These are phyloP conservation scores for Callospermophilus lateralis DNA, from an alignment of 2,113 vertebrate species.

Conservation along the genomic window DNA sequence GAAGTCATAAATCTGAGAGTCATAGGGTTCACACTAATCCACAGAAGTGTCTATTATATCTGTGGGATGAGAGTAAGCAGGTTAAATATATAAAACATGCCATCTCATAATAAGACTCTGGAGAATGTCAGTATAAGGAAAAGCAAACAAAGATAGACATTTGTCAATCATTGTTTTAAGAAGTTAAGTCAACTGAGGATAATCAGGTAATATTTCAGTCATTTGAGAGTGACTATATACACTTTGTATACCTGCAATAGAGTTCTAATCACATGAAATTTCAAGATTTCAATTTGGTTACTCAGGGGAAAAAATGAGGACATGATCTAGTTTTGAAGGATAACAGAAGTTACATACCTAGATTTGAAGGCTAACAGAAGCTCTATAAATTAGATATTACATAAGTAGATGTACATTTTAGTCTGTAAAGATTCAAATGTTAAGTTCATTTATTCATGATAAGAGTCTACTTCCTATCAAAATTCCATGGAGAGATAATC, in stretches of 20 bases:
- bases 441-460: conserved; percentile 45
- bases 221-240: background rate
- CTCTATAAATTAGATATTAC: background rate
- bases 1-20: background rate
- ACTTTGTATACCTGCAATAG: background rate
- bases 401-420: background rate
- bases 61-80: background rate
- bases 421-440: background rate
- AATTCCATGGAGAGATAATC: conserved; percentile 58
- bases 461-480: conserved; percentile 36
- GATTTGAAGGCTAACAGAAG: conserved; percentile 17
- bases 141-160: background rate
- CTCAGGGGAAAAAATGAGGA: conserved; percentile 21
- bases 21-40: background rate
- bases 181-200: background rate
- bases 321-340: conserved; percentile 44
- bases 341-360: conserved; percentile 20
- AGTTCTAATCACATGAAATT: conserved; percentile 42
- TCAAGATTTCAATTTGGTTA: conserved; percentile 44
- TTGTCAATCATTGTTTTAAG: background rate
- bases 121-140: background rate
- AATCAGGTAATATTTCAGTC: background rate
- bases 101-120: background rate
- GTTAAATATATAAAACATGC: background rate
- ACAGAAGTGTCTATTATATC: background rate